Percentiles rank a stretch among this genome's conserved stretches.
Evolutionary conservation across 2,888 invertebrate genomes (phyloP).

Genomic region (Drosophila gaucha): DNA sequence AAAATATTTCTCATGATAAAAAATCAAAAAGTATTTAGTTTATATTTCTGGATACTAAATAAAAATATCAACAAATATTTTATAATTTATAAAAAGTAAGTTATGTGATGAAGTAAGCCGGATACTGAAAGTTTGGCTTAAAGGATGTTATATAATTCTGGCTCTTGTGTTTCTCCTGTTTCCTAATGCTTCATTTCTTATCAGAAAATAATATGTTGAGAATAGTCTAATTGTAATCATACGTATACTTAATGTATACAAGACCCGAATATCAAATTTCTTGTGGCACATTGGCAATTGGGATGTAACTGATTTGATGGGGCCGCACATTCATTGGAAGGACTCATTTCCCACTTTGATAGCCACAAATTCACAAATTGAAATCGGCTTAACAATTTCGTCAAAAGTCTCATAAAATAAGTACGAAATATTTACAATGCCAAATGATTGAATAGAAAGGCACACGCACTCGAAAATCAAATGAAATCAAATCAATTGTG

Average conservation of each 20-base stretch:
- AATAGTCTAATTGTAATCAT: not conserved
- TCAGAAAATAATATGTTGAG: not conserved
- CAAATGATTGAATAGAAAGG: conserved; percentile 58
- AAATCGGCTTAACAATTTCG: conserved; percentile 59
- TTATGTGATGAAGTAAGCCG: no score
- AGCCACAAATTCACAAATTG: conserved; percentile 68
- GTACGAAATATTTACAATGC: conserved; percentile 49
- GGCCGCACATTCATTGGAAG: not conserved
- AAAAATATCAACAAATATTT: no score
- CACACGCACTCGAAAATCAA: conserved; percentile 42
- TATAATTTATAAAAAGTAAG: no score
- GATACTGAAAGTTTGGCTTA: no score
- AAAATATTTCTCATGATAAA: no score
- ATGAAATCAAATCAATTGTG: conserved; percentile 71
- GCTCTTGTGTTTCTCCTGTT: not conserved
- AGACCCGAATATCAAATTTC: conserved; percentile 29
- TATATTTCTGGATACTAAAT: no score
- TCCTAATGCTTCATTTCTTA: not conserved
- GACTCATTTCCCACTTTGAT: conserved; percentile 41
- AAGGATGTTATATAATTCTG: no score
- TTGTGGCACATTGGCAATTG: conserved; percentile 15
- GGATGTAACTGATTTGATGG: conserved; percentile 22
- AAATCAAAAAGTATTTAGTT: no score
- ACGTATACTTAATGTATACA: conserved; percentile 3
- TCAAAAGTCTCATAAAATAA: conserved; percentile 59